Evolutionary conservation across 2,888 invertebrate species (phyloP).

Genomic region (Smittia aterrima): DNA sequence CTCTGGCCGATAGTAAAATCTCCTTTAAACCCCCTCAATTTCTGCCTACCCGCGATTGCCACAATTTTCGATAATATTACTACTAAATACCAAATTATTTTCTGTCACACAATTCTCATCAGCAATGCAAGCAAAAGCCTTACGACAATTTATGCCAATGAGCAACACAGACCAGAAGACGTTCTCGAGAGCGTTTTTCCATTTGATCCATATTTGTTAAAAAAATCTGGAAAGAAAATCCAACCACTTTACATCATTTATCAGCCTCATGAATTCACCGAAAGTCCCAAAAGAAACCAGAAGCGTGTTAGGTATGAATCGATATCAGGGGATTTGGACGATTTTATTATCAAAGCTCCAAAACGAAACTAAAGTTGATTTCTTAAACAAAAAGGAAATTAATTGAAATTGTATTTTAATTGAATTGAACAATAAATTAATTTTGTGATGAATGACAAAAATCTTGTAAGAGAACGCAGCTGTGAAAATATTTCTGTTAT

Average conservation of each 20-base stretch:
- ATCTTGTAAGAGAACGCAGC: too few relatives aligned
- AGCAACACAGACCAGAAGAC: conserved; percentile 55
- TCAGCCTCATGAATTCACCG: conserved; percentile 47
- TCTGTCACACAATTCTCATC: conserved; percentile 88
- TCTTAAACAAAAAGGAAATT: too few relatives aligned
- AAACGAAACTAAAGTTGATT: too few relatives aligned
- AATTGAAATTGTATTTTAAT: too few relatives aligned
- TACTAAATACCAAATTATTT: conserved; percentile 81
- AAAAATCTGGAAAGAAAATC: conserved; percentile 56
- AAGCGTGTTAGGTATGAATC: conserved; percentile 30
- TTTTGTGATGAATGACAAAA: too few relatives aligned
- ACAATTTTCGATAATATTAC: conserved; percentile 80
- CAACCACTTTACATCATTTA: conserved; percentile 56
- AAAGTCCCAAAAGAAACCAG: neutral
- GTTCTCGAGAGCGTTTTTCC: conserved; percentile 75
- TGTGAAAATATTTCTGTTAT: too few relatives aligned
- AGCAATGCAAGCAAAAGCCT: conserved; percentile 68
- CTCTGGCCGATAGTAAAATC: conserved; percentile 83
- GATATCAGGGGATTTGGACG: neutral
- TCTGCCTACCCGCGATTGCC: conserved; percentile 74
- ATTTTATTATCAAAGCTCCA: conserved; percentile 12
- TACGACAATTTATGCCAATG: conserved; percentile 59
- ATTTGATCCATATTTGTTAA: conserved; percentile 82
- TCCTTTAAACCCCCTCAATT: conserved; percentile 81
- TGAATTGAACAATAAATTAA: too few relatives aligned